Conservation (phyloP, 2,113 vertebrate genomes). For the Gambusia holbrooki region DNA sequence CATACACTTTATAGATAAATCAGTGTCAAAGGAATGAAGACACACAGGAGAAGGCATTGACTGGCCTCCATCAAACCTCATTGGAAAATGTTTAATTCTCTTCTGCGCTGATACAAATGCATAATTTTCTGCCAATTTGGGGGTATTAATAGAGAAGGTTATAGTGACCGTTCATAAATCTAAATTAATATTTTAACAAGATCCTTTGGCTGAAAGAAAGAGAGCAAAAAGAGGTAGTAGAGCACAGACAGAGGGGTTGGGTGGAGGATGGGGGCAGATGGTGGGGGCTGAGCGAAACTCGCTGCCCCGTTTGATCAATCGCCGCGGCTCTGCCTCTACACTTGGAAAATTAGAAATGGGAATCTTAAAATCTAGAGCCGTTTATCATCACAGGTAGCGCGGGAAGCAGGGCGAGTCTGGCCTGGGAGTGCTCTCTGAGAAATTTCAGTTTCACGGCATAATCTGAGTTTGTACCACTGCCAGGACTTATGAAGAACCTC, state of each 20-base stretch:
- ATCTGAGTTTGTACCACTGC: constrained; percentile 48
- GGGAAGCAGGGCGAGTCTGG: constrained; percentile 18
- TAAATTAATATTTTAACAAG: constrained; percentile 84
- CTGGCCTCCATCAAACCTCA: constrained; percentile 53
- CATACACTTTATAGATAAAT: neutral
- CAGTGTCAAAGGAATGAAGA: neutral
- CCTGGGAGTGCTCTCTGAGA: constrained; percentile 26
- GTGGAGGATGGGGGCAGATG: constrained; percentile 18
- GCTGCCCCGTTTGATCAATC: constrained; percentile 83
- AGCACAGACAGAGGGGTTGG: constrained; percentile 30
- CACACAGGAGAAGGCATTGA: neutral
- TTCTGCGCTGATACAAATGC: constrained; percentile 56
- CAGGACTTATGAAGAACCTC: constrained; percentile 24
- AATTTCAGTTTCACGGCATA: constrained; percentile 32
- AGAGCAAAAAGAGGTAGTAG: constrained; percentile 17
- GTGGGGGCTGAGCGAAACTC: constrained; percentile 67
- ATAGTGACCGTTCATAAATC: constrained; percentile 82
- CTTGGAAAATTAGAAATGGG: constrained; percentile 85
- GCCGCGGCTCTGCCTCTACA: constrained; percentile 79
- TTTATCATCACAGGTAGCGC: constrained; percentile 78
- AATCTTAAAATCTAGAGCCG: constrained; percentile 81
- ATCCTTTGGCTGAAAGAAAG: constrained; percentile 72
- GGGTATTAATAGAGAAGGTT: constrained; percentile 81
- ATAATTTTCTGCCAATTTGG: constrained; percentile 77
- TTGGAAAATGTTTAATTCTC: constrained; percentile 66